Evolutionary conservation across 2,888 invertebrate species (phyloP).

Genomic region (Nesidiocoris tenuis): DNA sequence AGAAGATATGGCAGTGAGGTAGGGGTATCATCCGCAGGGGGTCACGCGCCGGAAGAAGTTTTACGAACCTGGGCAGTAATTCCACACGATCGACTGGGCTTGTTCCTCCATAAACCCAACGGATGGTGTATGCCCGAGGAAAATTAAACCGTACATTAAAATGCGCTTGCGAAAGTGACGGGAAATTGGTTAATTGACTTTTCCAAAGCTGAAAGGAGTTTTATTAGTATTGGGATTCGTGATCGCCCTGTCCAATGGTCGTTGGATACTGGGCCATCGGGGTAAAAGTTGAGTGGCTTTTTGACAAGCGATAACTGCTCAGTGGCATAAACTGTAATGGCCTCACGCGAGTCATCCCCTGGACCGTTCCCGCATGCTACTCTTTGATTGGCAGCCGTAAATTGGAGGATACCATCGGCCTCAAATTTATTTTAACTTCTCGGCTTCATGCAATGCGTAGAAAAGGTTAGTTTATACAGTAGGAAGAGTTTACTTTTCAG

Average conservation of each 20-base stretch:
- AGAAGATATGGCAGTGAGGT: too few relatives aligned
- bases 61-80: not conserved
- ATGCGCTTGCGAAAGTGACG: not conserved
- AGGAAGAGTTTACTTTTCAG: too few relatives aligned
- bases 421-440: too few relatives aligned
- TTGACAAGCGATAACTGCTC: conserved; percentile 42
- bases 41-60: not conserved
- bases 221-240: not conserved
- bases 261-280: not conserved
- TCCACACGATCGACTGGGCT: not conserved
- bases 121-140: not conserved
- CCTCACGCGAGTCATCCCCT: conserved; percentile 30
- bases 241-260: not conserved
- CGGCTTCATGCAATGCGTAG: too few relatives aligned
- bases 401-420: too few relatives aligned
- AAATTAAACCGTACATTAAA: not conserved
- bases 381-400: too few relatives aligned
- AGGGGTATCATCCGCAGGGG: too few relatives aligned
- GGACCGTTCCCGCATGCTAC: too few relatives aligned
- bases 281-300: conserved; percentile 16
- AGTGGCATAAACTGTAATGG: conserved; percentile 40
- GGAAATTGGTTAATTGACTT: not conserved
- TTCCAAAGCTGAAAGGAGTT: not conserved
- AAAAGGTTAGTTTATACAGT: too few relatives aligned
- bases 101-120: not conserved